Conservation (phyloP, 2,113 vertebrate genomes). For the human (Homo sapiens) region GRCh38 chr4:89360001-89360500, state of each 20-base stretch:
- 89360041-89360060: constrained; percentile 33
- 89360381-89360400: constrained; percentile 28
- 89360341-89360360: constrained; percentile 38
- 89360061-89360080: constrained; percentile 29
- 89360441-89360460: constrained; percentile 29
- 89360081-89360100: constrained; percentile 49
- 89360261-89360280: neutral
- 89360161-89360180: constrained; percentile 23
- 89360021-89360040: constrained; percentile 51
- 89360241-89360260: neutral
- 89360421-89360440: constrained; percentile 25
- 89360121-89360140: constrained; percentile 38
- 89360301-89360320: neutral
- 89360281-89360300: neutral
- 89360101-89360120: constrained; percentile 20
- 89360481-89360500: constrained; percentile 34
- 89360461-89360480: neutral
- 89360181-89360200: constrained; percentile 12
- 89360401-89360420: constrained; percentile 43
- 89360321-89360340: neutral
- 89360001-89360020: constrained; percentile 48
- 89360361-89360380: constrained; percentile 52
- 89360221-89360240: neutral
- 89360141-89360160: neutral
- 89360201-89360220: neutral